Evolutionary conservation across 2,888 invertebrate species (phyloP), one percentile per base, ranked within the genome.

Genomic region (Gibbula magus): DNA sequence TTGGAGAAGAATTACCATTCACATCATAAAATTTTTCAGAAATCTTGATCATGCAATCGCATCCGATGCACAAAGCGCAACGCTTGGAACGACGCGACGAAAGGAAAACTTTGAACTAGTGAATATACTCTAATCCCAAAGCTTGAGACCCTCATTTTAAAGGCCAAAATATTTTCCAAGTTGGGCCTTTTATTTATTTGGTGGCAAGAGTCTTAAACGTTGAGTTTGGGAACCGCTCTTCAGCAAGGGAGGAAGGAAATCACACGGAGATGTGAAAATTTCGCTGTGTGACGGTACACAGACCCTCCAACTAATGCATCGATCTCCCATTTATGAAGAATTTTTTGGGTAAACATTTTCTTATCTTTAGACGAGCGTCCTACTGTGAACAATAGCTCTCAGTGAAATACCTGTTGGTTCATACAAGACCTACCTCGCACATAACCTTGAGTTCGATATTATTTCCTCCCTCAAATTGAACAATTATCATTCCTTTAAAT

Each of bases 251-350:
- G 45, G 74, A 74, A 74, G 74, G 74, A 74, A 74, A 74, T 74
- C 74, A 51, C 74, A 74, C 10, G 51, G 51, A 51, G 74, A 51
- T 51, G 74, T 51, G 74, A 74, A 74, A 74, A 74, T 45, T 74
- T 74, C 74, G 22, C 25, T 51, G 45, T 74, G 45, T 32, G 51
- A 45, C 39, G 20, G 74, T 74, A 74, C 74, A 74, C 74, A 74
- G 74, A 74, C 51, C 74, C 51, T 25, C 51, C n/a, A 25, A 10
- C 74, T 74, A 74, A 74, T 74, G 51, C 74, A 74, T 74, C 51
- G 74, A 74, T 74, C 74, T 74, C 74, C 45, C 74, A 74, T 74
- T 74, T 74, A 74, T 74, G 74, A 74, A 74, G 74, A 74, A 45
- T 74, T 51, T 74, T 39, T 51, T 74, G 74, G 74, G 51, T 51